Percentiles rank a stretch among this genome's conserved stretches.
Evolutionary conservation across 2,888 invertebrate species (phyloP).

Genomic region (Nipponacmea schrenckii): DNA sequence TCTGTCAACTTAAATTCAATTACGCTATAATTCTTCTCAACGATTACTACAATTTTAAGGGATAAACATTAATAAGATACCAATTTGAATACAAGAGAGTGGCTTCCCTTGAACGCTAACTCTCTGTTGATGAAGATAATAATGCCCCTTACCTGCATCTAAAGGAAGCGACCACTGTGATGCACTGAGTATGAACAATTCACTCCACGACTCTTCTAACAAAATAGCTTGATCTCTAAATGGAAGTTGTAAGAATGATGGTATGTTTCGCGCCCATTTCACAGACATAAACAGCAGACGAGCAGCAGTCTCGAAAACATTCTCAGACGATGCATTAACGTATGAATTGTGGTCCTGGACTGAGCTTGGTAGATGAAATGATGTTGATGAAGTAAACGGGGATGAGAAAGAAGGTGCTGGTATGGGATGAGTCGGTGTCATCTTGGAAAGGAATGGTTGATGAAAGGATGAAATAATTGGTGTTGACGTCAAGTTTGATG

Average conservation of each 20-base stretch:
- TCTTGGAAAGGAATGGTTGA: background rate
- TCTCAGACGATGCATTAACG: constrained; percentile 33
- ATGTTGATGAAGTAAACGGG: constrained; percentile 9
- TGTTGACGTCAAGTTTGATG: background rate
- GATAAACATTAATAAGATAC: background rate
- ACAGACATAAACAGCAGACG: constrained; percentile 81
- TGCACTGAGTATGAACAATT: constrained; percentile 83
- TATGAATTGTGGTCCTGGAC: constrained; percentile 18
- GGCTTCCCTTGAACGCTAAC: no score
- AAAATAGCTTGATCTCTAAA: constrained; percentile 79
- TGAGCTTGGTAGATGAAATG: constrained; percentile 5
- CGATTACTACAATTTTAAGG: no score
- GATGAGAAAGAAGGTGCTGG: constrained; percentile 8
- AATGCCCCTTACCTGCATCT: constrained; percentile 74
- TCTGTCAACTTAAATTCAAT: no score
- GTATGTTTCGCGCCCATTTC: constrained; percentile 83
- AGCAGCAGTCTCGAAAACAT: constrained; percentile 70
- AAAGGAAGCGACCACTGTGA: constrained; percentile 83
- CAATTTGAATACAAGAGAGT: constrained; percentile 2
- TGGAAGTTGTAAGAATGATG: constrained; percentile 79
- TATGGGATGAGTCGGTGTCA: constrained; percentile 7
- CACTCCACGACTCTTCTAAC: constrained; percentile 84
- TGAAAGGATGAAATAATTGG: background rate
- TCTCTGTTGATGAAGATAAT: no score
- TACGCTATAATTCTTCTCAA: no score